These are phyloP conservation scores for Epinephelus cyanopodus DNA, from an alignment of 2,113 vertebrate species.

Conservation along the genomic window DNA sequence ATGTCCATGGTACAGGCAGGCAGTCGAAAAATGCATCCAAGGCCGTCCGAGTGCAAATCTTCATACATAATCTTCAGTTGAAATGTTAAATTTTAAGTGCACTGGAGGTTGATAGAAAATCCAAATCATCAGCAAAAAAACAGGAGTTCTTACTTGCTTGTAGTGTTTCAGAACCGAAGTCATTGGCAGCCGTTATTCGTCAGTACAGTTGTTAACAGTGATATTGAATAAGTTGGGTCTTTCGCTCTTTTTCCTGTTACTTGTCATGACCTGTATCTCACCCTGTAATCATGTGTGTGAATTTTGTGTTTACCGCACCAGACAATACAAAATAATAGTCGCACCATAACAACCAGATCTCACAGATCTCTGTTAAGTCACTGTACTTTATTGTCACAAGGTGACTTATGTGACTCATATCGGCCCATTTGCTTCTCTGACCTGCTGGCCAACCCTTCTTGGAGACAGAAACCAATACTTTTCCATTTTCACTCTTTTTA, in stretches of 20 bases:
- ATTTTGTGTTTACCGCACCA: neutral
- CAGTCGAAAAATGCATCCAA: too few relatives aligned
- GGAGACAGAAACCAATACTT: neutral
- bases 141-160: neutral
- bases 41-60: too few relatives aligned
- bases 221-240: neutral
- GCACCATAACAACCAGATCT: neutral
- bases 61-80: too few relatives aligned
- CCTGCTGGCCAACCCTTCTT: neutral
- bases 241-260: neutral
- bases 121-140: neutral
- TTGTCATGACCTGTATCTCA: neutral
- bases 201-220: neutral
- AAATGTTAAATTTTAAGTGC: neutral
- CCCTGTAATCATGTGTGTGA: neutral
- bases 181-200: neutral
- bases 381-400: neutral
- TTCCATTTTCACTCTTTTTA: conserved; percentile 17
- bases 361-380: conserved; percentile 7
- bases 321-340: neutral
- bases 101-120: neutral
- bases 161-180: neutral
- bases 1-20: too few relatives aligned
- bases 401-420: conserved; percentile 34
- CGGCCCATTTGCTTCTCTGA: conserved; percentile 13